Evolutionary conservation across 1,140 invertebrate genomes (phyloP).

Genomic region (Ceratina japonica): DNA sequence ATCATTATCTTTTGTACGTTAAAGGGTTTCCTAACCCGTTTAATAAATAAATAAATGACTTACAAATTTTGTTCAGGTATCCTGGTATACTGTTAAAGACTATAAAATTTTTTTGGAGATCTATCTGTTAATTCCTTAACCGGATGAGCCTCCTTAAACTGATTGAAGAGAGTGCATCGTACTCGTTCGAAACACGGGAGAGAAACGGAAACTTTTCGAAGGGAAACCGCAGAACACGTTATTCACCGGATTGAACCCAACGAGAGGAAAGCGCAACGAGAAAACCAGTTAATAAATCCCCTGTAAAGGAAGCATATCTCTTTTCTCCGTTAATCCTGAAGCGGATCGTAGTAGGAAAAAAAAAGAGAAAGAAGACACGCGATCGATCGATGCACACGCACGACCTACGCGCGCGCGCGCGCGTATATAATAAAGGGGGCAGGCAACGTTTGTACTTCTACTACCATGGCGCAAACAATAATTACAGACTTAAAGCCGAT

Average conservation of each 20-base stretch:
- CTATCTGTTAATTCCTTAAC: no score
- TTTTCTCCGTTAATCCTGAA: constrained; percentile 50
- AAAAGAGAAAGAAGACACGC: not conserved
- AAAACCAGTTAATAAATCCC: constrained; percentile 40
- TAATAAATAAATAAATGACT: no score
- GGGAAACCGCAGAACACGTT: constrained; percentile 30
- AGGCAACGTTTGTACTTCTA: constrained; percentile 36
- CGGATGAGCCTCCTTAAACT: no score
- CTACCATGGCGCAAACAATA: constrained; percentile 1
- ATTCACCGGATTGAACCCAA: constrained; percentile 35
- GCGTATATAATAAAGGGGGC: not conserved
- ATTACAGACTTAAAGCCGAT: constrained; percentile 16
- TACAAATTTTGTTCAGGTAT: no score
- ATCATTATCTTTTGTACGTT: no score
- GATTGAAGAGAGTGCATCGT: constrained; percentile 1
- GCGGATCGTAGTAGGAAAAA: not conserved
- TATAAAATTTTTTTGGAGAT: no score
- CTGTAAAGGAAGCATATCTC: constrained; percentile 50
- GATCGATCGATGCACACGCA: constrained; percentile 27
- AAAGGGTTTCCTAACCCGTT: no score
- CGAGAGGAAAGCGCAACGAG: constrained; percentile 34
- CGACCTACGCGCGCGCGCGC: constrained; percentile 9
- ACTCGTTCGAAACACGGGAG: constrained; percentile 26
- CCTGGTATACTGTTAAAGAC: no score
- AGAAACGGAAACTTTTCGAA: constrained; percentile 13